Evolutionary conservation across 2,113 vertebrate species (phyloP).

Genomic region (Pseudolaguvia tuberculata): DNA sequence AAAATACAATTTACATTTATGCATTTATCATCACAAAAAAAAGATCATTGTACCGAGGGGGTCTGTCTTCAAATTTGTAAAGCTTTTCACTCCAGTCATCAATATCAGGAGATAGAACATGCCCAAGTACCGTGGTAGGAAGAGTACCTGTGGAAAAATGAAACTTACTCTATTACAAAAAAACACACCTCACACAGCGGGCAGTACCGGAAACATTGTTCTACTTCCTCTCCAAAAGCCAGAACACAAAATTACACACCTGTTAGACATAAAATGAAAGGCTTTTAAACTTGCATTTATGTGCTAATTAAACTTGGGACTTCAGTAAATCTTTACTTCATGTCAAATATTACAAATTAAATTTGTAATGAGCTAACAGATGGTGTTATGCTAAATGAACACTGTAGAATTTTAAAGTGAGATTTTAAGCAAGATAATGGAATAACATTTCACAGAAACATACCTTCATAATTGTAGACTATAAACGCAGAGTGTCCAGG

Average conservation of each 20-base stretch:
- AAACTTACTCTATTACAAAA: conserved; percentile 48
- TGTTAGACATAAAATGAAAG: conserved; percentile 64
- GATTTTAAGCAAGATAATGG: conserved; percentile 54
- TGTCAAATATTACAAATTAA: conserved; percentile 53
- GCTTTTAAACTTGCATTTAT: conserved; percentile 60
- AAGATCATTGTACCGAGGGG: conserved; percentile 70
- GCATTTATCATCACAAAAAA: conserved; percentile 28
- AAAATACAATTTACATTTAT: not conserved
- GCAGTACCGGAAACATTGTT: conserved; percentile 43
- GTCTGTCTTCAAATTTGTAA: conserved; percentile 78
- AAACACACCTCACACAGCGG: conserved; percentile 39
- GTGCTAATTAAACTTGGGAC: conserved; percentile 57
- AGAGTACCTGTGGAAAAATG: conserved; percentile 71
- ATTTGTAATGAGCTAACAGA: conserved; percentile 55
- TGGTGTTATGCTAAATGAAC: conserved; percentile 59
- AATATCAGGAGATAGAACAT: conserved; percentile 76
- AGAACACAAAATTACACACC: conserved; percentile 60
- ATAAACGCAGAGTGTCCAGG: conserved; percentile 78
- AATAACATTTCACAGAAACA: conserved; percentile 36
- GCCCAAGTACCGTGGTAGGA: conserved; percentile 71
- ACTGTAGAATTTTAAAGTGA: conserved; percentile 48
- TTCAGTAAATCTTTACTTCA: conserved; percentile 61
- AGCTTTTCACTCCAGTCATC: conserved; percentile 84
- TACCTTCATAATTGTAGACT: conserved; percentile 81
- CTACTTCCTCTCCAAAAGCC: conserved; percentile 48